Evolutionary conservation across 1,140 invertebrate species (phyloP).

Genomic region (Oreohelix idahoensis): DNA sequence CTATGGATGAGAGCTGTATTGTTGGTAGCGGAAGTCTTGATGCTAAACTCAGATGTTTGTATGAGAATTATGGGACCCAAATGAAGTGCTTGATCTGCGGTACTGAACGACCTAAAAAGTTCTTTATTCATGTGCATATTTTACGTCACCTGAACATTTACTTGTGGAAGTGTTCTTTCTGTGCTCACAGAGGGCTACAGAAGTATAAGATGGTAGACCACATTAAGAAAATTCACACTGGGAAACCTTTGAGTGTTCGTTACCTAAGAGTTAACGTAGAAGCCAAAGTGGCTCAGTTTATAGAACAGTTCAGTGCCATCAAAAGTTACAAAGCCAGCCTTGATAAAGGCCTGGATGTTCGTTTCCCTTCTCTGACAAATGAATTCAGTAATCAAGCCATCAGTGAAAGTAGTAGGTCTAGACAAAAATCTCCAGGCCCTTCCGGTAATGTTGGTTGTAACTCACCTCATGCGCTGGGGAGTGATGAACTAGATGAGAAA

Average conservation of each 20-base stretch:
- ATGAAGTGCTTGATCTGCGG: constrained; percentile 51
- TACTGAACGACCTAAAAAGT: constrained; percentile 48
- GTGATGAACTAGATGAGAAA: constrained; percentile 47
- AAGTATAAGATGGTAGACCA: constrained; percentile 53
- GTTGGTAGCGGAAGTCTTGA: constrained; percentile 51
- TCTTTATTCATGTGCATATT: constrained; percentile 53
- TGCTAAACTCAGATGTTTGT: constrained; percentile 47
- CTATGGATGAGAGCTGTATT: constrained; percentile 33
- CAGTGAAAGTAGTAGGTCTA: neutral
- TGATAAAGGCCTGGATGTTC: neutral
- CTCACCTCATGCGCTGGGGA: constrained; percentile 37
- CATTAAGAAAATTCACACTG: constrained; percentile 50
- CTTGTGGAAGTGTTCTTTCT: constrained; percentile 50
- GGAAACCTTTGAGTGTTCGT: constrained; percentile 36
- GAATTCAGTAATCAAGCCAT: neutral
- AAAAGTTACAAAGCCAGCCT: neutral
- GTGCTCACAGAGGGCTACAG: constrained; percentile 47
- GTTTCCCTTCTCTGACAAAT: neutral
- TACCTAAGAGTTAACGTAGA: constrained; percentile 49
- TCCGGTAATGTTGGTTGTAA: neutral
- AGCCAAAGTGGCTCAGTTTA: constrained; percentile 44
- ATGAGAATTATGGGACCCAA: constrained; percentile 48
- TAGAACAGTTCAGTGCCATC: constrained; percentile 24
- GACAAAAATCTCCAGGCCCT: constrained; percentile 14
- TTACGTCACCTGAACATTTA: constrained; percentile 50